phyloP scores from a whole-genome alignment of 2,797 vertebrate genomes.

The Pantherophis alleghaniensis region DNA sequence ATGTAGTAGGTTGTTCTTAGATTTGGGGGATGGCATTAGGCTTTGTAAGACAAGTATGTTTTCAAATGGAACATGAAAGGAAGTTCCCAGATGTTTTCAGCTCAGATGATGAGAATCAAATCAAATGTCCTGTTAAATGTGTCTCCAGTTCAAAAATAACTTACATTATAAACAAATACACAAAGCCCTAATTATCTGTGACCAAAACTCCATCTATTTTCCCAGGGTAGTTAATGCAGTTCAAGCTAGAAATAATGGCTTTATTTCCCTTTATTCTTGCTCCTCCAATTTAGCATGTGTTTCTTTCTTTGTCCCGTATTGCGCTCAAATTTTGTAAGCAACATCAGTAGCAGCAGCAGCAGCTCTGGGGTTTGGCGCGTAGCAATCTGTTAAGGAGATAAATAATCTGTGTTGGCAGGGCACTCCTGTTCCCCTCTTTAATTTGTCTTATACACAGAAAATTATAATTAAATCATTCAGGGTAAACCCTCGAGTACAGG shows the following conservation, averaged over 20 bases:
- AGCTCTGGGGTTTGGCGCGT: slow-evolving; percentile 87
- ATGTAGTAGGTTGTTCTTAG: neutral
- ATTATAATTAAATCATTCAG: slow-evolving; percentile 97
- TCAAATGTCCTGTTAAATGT: neutral
- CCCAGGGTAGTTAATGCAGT: slow-evolving; percentile 36
- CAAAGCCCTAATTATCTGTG: neutral
- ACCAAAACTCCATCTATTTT: neutral
- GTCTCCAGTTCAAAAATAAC: neutral
- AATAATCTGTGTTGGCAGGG: slow-evolving; percentile 93
- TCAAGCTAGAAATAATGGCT: slow-evolving; percentile 53
- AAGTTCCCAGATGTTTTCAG: neutral
- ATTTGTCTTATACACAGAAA: slow-evolving; percentile 93
- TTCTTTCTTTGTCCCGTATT: slow-evolving; percentile 74
- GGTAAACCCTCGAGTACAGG: slow-evolving; percentile 84
- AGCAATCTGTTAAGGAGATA: slow-evolving; percentile 94
- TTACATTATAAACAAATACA: neutral
- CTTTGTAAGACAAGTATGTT: neutral
- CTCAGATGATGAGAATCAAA: neutral
- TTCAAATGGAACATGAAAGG: neutral
- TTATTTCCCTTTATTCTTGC: slow-evolving; percentile 14
- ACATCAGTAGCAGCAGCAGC: slow-evolving; percentile 76
- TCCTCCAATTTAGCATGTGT: slow-evolving; percentile 58
- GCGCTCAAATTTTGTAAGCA: slow-evolving; percentile 67
- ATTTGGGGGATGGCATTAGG: neutral
- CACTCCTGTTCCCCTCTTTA: slow-evolving; percentile 88